Evolutionary conservation across 2,113 vertebrate species (phyloP), one percentile per base, ranked within the genome.

Genomic region (Pagrus major): DNA sequence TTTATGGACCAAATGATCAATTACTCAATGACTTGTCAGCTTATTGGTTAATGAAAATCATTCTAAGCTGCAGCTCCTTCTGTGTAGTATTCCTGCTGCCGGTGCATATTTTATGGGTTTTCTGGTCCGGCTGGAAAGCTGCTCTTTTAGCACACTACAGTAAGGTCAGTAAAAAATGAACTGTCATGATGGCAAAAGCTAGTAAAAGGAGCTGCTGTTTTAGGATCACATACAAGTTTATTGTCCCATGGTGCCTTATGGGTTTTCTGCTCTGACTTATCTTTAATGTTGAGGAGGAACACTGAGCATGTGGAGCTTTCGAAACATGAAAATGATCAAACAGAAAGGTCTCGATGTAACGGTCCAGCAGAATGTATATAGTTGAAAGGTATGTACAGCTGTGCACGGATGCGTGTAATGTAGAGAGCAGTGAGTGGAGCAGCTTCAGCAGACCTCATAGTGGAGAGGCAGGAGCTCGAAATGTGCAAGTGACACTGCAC

Each of bases 401-500:
- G 39, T 78, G 76, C 41, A 33, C 14, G 58, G 46, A 59, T 47
- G 46, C 2, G 0, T 47, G 69, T 64, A 44, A 72, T 49, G 44
- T 20, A 44, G 55, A 44, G n/a, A 91, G 81, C 71, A 85, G 51
- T 64, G 68, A 70, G 65, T 59, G 4, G 23, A 81, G 68, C 68
- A 58, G 73, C 77, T 70, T 78, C 51, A 42, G 33, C n/a, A 25
- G 11, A 67, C 65, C 47, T 64, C 18, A 64, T 20, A 67, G 66
- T 82, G 63, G 52, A 64, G 49, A 78, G 61, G 77, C 76, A 78
- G 37, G 16, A 56, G 79, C 71, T 79, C 70, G 33, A 71, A 58
- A 76, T 77, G 67, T 78, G 72, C 39, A 25, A 75, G 49, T 66
- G 47, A 76, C 51, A 67, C 9, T 59, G 61, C 54, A 61, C 39